Evolutionary conservation across 2,113 vertebrate species (phyloP), one percentile per base, ranked within the genome.

Genomic region (Rana temporaria): DNA sequence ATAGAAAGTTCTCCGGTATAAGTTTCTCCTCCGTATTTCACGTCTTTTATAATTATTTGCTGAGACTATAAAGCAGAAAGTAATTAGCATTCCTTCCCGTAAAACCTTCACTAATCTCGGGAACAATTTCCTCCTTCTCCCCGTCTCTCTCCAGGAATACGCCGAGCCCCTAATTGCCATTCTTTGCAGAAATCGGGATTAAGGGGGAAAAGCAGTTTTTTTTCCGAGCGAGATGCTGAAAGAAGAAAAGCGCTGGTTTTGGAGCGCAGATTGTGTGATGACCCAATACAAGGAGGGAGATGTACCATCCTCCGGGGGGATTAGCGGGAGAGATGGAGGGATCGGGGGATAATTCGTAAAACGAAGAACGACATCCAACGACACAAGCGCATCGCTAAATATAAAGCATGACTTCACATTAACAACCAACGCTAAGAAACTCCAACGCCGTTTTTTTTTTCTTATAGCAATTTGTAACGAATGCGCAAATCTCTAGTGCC

Each of bases 401-500:
- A 24, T 14, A 63, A 63, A 20, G 56, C 24, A 62, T 34, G 57
- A 34, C 56, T 75, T 75, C 38, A 75, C 59, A 62, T 0, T 8
- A 57, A 42, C 17, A 34, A 60, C 72, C 17, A 34, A 60, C 72
- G 15, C 22, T 59, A 62, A 62, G 42, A 57, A 62, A 14, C 20
- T 60, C 18, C 15, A 18, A 20, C 38, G 42, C n/a, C 32, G 34
- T 3, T 32, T 60, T 56, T 19, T 73, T 34, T 6, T n/a, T n/a
- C n/a, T n/a, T n/a, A n/a, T 19, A 48, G 52, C 30, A 14, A 53
- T 57, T 5, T 32, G 24, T n/a, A 74, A 55, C 16, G 7, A 64
- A 57, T 76, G 63, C n/a, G 68, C 81, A 76, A 83, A 48, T 59
- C 81, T 83, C 62, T 76, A 68, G 63, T 83, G 81, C 81, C 81